Percentiles rank a stretch among this genome's conserved stretches.
phyloP scores from a whole-genome alignment of 1,140 invertebrate species.

The Samia ricini region DNA sequence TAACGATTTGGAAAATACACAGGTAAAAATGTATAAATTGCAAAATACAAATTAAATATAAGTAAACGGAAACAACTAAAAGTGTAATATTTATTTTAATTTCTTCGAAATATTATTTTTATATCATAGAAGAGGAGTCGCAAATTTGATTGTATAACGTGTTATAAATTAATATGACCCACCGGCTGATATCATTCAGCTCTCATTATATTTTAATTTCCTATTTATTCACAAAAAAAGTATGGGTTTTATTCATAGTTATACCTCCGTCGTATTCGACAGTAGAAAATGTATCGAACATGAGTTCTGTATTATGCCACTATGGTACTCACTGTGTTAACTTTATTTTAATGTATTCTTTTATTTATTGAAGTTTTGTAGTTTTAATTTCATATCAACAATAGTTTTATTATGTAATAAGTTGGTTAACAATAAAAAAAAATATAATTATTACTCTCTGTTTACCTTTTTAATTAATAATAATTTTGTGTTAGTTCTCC shows the following conservation, averaged over 20 bases:
- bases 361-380: not conserved
- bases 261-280: not conserved
- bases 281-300: no score
- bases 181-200: constrained; percentile 4
- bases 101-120: not conserved
- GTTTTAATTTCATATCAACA: not conserved
- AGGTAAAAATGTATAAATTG: constrained; percentile 26
- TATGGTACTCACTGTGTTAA: not conserved
- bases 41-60: not conserved
- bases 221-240: not conserved
- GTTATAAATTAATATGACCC: constrained; percentile 3
- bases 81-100: not conserved
- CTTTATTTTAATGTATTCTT: not conserved
- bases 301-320: not conserved
- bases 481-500: not conserved
- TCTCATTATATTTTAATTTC: not conserved
- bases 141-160: not conserved
- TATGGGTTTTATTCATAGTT: not conserved
- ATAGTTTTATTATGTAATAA: not conserved
- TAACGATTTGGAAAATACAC: constrained; percentile 23
- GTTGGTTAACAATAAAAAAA: not conserved
- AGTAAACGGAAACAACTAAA: not conserved
- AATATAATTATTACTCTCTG: not conserved
- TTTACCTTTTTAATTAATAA: not conserved
- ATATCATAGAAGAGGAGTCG: not conserved